Percentiles rank a stretch among this genome's conserved stretches.
Evolutionary conservation across 2,888 invertebrate genomes (phyloP).

Genomic region (Cephus sareptanus): DNA sequence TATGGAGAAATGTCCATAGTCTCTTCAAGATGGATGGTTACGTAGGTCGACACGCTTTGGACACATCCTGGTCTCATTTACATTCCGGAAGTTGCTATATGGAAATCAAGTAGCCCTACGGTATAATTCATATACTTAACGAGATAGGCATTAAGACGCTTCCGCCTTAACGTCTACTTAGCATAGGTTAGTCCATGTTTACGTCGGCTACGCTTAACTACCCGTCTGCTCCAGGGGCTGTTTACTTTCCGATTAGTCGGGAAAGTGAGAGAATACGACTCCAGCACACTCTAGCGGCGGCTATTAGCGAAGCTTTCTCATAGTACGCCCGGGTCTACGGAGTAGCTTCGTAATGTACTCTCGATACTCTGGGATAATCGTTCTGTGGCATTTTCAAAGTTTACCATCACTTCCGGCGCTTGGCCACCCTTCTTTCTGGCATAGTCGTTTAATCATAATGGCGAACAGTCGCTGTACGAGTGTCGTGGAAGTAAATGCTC

Average conservation of each 20-base stretch:
- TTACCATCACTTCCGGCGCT: neutral
- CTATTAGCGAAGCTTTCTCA: neutral
- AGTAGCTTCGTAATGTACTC: neutral
- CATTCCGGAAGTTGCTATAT: conserved; percentile 18
- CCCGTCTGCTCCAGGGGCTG: neutral
- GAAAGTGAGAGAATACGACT: neutral
- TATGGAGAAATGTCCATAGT: neutral
- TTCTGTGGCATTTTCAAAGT: neutral
- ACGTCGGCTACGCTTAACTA: neutral
- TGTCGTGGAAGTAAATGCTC: conserved; percentile 24
- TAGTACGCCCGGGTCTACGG: neutral
- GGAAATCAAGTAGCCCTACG: conserved; percentile 13
- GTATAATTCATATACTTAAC: conserved; percentile 21
- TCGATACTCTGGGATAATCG: neutral
- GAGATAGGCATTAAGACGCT: conserved; percentile 11
- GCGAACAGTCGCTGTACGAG: conserved; percentile 32
- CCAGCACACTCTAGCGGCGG: neutral
- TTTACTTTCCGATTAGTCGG: conserved; percentile 3
- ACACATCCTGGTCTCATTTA: conserved; percentile 7
- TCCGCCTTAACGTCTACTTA: neutral
- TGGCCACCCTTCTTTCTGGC: neutral
- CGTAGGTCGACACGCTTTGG: neutral
- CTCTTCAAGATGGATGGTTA: neutral
- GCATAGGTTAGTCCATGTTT: neutral
- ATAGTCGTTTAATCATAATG: conserved; percentile 25